A percentile compares a stretch with the other conserved stretches of the same genome.
Evolutionary conservation across 53 echinoderm and acorn worm genomes (phyloP).

Genomic region (Paelopatides confundens): DNA sequence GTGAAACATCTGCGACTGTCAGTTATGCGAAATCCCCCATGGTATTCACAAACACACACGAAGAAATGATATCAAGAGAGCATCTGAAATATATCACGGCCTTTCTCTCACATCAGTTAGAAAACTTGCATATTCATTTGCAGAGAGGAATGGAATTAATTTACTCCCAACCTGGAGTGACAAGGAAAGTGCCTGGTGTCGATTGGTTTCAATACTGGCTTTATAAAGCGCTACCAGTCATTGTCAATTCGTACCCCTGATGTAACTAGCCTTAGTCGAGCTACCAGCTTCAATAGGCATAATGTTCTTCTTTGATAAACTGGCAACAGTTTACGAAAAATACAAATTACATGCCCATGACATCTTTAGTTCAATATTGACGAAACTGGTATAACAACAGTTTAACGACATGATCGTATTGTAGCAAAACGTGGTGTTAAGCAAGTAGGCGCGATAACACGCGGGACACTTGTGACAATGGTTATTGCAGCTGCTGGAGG

Average conservation of each 20-base stretch:
- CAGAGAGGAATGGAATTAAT: background rate
- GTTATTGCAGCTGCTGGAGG: slow-evolving; percentile 18
- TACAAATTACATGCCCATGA: slow-evolving; percentile 22
- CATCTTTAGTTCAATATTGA: slow-evolving; percentile 36
- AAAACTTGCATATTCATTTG: slow-evolving; percentile 39
- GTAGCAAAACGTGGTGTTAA: slow-evolving; percentile 20
- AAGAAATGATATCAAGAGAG: slow-evolving; percentile 38
- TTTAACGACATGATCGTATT: too few relatives aligned
- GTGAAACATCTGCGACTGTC: background rate
- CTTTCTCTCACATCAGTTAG: background rate
- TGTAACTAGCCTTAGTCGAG: too few relatives aligned
- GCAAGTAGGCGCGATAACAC: slow-evolving; percentile 39
- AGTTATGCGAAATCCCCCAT: slow-evolving; percentile 2
- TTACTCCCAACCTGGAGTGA: background rate
- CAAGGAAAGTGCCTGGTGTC: too few relatives aligned
- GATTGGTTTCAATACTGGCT: too few relatives aligned
- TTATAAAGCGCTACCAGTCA: too few relatives aligned
- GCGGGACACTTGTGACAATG: background rate
- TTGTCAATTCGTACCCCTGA: too few relatives aligned
- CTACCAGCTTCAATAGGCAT: too few relatives aligned
- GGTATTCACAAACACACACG: slow-evolving; percentile 17
- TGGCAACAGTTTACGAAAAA: slow-evolving; percentile 34
- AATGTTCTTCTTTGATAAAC: too few relatives aligned
- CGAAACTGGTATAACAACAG: slow-evolving; percentile 40
- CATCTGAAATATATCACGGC: slow-evolving; percentile 31